These are phyloP conservation scores for Arion vulgaris DNA, from an alignment of 1,140 invertebrate species.

Conservation along the genomic window DNA sequence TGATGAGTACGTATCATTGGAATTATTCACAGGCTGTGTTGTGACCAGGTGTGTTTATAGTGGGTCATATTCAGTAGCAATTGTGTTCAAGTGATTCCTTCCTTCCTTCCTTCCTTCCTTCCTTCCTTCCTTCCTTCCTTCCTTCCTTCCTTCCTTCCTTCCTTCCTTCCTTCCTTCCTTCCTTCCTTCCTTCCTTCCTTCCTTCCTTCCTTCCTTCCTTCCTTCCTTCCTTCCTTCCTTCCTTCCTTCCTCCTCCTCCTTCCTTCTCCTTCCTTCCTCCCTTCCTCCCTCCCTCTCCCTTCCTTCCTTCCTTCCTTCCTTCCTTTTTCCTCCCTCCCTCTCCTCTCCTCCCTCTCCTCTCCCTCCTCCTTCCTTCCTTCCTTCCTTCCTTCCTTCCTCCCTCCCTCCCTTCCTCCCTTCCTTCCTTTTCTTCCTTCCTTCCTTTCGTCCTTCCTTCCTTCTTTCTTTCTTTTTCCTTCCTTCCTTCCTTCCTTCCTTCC, in stretches of 20 bases:
- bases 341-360: neutral
- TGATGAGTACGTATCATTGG: too few species aligned
- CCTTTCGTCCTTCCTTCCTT: neutral
- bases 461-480: neutral
- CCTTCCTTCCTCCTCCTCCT: neutral
- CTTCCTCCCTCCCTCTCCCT: neutral
- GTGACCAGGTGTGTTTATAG: too few species aligned
- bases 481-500: too few species aligned
- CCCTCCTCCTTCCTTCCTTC: neutral
- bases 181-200: slow-evolving; percentile 2
- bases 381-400: neutral
- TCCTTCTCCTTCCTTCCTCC: slow-evolving; percentile 15
- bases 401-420: neutral
- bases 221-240: slow-evolving; percentile 11
- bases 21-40: too few species aligned
- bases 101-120: slow-evolving; percentile 12
- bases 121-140: slow-evolving; percentile 13
- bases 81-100: neutral
- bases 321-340: neutral
- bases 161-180: slow-evolving; percentile 4
- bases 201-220: neutral
- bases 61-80: too few species aligned
- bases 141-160: slow-evolving; percentile 15
- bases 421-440: neutral
- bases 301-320: neutral